A percentile compares a stretch with the other conserved stretches of the same genome.
These are phyloP conservation scores for Leucoma salicis DNA, from an alignment of 2,888 invertebrate genomes.

Conservation along the genomic window DNA sequence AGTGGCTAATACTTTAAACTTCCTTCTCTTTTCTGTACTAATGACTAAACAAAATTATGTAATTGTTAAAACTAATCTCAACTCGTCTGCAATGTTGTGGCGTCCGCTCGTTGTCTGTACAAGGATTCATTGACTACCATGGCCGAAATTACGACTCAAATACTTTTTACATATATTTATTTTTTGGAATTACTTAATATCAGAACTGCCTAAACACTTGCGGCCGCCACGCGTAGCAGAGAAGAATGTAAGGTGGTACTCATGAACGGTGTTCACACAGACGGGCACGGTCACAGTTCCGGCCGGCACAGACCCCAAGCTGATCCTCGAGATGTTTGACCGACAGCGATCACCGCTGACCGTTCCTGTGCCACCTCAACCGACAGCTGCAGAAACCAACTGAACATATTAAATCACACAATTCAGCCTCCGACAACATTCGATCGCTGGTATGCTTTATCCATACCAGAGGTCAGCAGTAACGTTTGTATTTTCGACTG, in stretches of 20 bases:
- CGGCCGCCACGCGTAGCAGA: constrained; percentile 69
- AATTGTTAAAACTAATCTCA: constrained; percentile 34
- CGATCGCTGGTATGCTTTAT: constrained; percentile 5
- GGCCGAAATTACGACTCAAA: constrained; percentile 10
- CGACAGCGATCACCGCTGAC: constrained; percentile 69
- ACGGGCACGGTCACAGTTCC: constrained; percentile 81
- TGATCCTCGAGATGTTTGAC: constrained; percentile 81
- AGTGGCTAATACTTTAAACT: constrained; percentile 13
- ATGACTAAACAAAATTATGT: constrained; percentile 22
- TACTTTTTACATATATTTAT: constrained; percentile 11
- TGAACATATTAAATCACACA: constrained; percentile 16
- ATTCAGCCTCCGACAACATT: constrained; percentile 12
- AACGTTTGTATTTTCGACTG: neutral
- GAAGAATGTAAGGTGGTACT: constrained; percentile 78
- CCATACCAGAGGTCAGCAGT: constrained; percentile 2
- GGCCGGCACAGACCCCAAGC: constrained; percentile 79
- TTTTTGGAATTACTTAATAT: constrained; percentile 25
- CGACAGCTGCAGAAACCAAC: constrained; percentile 46
- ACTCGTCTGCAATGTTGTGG: constrained; percentile 69
- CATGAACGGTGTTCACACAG: constrained; percentile 62
- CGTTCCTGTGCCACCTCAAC: constrained; percentile 61
- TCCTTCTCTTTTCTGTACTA: constrained; percentile 16
- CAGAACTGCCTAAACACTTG: constrained; percentile 46
- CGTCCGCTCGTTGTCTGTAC: constrained; percentile 66
- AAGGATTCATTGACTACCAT: constrained; percentile 38